Conservation (phyloP, 2,888 invertebrate species). For the Luperina testacea region DNA sequence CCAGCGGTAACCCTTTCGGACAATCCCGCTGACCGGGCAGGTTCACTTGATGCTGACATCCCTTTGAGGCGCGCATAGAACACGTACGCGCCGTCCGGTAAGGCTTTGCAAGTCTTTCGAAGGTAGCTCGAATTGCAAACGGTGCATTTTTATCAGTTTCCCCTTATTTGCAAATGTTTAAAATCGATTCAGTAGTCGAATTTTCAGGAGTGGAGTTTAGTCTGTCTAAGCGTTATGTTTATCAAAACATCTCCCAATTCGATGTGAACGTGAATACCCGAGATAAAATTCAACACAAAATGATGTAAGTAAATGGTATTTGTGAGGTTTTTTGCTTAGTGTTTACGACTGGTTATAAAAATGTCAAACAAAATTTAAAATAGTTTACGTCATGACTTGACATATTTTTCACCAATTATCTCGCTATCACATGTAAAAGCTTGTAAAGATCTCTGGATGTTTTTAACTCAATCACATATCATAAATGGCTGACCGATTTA, state of each 20-base stretch:
- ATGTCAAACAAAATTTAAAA: neutral
- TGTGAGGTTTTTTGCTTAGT: neutral
- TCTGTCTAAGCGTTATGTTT: neutral
- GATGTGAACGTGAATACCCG: conserved; percentile 1
- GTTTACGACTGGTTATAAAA: neutral
- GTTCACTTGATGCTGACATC: no score
- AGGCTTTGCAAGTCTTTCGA: no score
- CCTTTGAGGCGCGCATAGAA: no score
- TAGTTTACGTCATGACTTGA: neutral
- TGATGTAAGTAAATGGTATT: neutral
- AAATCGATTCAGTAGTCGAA: neutral
- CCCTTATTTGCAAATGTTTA: neutral
- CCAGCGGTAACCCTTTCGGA: no score
- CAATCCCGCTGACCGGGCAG: no score
- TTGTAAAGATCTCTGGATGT: neutral
- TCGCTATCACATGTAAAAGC: neutral
- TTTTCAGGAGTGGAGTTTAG: neutral
- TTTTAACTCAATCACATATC: neutral
- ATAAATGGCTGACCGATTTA: no score
- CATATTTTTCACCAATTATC: neutral
- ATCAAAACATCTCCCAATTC: neutral
- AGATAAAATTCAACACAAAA: neutral
- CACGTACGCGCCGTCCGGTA: no score
- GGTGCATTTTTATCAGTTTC: neutral
- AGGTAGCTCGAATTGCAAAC: neutral